Evolutionary conservation across 2,888 invertebrate species (phyloP), one percentile per base, ranked within the genome.

Genomic region (Hemistola chrysoprasaria): DNA sequence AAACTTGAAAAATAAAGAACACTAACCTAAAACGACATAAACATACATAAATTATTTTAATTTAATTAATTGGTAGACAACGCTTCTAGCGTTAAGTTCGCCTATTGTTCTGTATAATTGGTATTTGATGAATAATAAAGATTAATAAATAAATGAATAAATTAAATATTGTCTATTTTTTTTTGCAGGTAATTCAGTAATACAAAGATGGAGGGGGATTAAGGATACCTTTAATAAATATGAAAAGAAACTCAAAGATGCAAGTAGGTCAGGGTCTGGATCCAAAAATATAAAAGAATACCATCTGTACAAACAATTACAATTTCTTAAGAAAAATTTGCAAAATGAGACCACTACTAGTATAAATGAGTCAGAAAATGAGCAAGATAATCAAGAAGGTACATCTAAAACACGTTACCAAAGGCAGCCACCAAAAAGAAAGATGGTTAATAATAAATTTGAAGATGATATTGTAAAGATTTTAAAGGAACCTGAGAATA

Each of bases 171-270:
- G n/a, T n/a, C n/a, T n/a, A n/a, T n/a, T n/a, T n/a, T n/a, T n/a
- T n/a, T n/a, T n/a, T 29, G 31, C 48, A 50, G 50, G 53, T 50
- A 53, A 49, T 50, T 29, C 22, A 49, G 40, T 52, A 52, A 21
- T 48, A 42, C 29, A 56, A 46, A 56, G 29, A 48, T 53, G 47
- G 56, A 53, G 45, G 29, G 47, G 40, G 47, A 57, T 59, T 28
- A 57, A 51, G 29, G 57, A 57, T 57, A 51, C 38, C 34, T 56
- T 53, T 47, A 41, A 47, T 40, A 60, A 50, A 45, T 57, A 42
- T 36, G 32, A 38, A 55, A 55, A 53, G 45, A 55, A 55, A 55
- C 45, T 58, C 31, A 52, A 59, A 56, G 47, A 51, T 45, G 47
- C 41, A 49, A 51, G 28, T 40, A 38, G 52, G 38, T 58, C 52